Conservation (phyloP, 2,797 vertebrate genomes). For the Lagorchestes hirsutus region DNA sequence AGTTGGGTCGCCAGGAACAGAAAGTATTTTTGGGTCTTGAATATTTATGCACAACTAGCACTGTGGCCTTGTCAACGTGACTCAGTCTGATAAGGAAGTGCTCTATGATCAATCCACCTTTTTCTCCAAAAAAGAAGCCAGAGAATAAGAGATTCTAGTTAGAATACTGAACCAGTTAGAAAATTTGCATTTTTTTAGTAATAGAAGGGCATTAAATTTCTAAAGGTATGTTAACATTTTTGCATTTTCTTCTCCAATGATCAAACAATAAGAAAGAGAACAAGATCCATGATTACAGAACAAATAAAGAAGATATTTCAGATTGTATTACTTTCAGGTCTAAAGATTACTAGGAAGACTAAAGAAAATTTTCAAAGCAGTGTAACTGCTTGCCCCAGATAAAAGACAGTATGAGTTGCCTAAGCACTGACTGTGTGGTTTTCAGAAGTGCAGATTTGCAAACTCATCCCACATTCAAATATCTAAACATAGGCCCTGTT, state of each 20-base stretch:
- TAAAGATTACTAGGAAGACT: slow-evolving; percentile 39
- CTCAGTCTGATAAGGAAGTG: not conserved
- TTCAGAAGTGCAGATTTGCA: slow-evolving; percentile 52
- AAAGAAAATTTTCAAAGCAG: slow-evolving; percentile 53
- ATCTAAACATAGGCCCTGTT: slow-evolving; percentile 73
- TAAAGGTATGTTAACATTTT: not conserved
- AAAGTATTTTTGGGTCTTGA: not conserved
- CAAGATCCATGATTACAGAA: slow-evolving; percentile 44
- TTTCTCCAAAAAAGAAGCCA: not conserved
- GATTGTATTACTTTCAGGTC: not conserved
- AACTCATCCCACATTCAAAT: slow-evolving; percentile 54
- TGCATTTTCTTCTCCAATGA: slow-evolving; percentile 8
- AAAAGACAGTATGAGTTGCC: slow-evolving; percentile 33
- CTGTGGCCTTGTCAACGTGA: not conserved
- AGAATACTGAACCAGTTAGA: not conserved
- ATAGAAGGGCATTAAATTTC: not conserved
- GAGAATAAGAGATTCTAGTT: slow-evolving; percentile 12
- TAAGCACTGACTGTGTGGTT: slow-evolving; percentile 67
- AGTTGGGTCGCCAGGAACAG: not conserved
- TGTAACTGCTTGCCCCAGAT: slow-evolving; percentile 58
- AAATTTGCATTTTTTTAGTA: not conserved
- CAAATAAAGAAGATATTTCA: slow-evolving; percentile 35
- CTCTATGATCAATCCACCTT: slow-evolving; percentile 3
- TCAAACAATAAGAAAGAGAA: slow-evolving; percentile 47
- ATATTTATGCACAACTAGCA: not conserved